Conservation (phyloP, 2,888 invertebrate species). For the Didymodactylos carnosus region DNA sequence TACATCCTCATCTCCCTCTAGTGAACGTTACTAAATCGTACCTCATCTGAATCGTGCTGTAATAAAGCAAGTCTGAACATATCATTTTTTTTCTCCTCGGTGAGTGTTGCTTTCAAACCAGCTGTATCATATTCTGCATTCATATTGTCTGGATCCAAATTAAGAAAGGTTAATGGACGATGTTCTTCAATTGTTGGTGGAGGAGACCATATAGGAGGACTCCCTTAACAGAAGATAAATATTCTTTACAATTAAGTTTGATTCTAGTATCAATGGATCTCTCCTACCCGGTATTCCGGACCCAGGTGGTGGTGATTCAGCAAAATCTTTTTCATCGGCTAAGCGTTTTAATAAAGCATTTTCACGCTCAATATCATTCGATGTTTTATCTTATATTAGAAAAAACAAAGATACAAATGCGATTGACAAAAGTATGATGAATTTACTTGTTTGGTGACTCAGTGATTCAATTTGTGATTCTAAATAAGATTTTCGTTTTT, state of each 20-base stretch:
- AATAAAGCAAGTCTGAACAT: neutral
- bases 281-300: slow-evolving; percentile 88
- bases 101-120: neutral
- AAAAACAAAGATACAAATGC: neutral
- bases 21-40: no score
- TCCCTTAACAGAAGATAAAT: neutral
- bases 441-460: slow-evolving; percentile 43
- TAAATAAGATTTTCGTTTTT: slow-evolving; percentile 43
- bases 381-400: slow-evolving; percentile 29
- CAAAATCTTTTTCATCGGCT: slow-evolving; percentile 88
- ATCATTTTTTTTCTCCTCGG: neutral
- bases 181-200: slow-evolving; percentile 78
- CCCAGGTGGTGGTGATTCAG: slow-evolving; percentile 74
- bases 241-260: neutral
- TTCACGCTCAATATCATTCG: slow-evolving; percentile 73
- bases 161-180: slow-evolving; percentile 81
- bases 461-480: slow-evolving; percentile 55
- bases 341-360: slow-evolving; percentile 78
- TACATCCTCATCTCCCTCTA: no score
- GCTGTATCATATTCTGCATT: slow-evolving; percentile 10
- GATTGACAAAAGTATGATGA: slow-evolving; percentile 21
- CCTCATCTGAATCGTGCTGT: neutral
- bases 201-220: slow-evolving; percentile 26
- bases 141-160: slow-evolving; percentile 56
- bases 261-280: neutral